These are phyloP conservation scores for Hystrix cristata DNA, from an alignment of 2,113 vertebrate species.

Conservation along the genomic window DNA sequence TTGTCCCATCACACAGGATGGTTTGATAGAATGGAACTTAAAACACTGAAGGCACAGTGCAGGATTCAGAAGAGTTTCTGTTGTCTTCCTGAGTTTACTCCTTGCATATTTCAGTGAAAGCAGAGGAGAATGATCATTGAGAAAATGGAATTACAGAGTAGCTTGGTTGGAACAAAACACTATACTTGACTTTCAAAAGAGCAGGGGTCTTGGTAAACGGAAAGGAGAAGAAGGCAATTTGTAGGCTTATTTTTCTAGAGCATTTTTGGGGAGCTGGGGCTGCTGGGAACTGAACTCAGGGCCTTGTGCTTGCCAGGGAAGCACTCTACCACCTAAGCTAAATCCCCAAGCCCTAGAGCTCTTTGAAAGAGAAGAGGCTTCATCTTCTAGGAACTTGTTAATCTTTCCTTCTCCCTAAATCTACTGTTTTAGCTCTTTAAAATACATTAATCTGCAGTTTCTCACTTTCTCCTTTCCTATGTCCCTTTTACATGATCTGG, in stretches of 20 bases:
- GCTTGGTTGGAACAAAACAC: not conserved
- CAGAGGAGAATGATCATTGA: not conserved
- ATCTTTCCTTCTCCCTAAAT: not conserved
- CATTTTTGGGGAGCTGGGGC: no score
- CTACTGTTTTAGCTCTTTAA: not conserved
- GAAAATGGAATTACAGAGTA: not conserved
- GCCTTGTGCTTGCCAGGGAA: no score
- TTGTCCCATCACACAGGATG: not conserved
- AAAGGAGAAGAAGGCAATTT: not conserved
- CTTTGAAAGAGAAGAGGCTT: not conserved
- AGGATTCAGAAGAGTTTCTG: not conserved
- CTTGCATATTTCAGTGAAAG: constrained; percentile 3
- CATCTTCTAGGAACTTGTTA: not conserved
- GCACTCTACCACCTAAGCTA: no score
- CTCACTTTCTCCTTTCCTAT: not conserved
- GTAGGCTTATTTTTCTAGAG: not conserved
- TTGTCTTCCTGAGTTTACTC: constrained; percentile 11
- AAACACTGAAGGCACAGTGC: not conserved
- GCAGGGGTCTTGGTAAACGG: not conserved
- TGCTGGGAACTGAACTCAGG: no score
- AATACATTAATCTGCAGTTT: not conserved
- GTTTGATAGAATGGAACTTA: not conserved
- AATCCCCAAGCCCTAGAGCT: not conserved
- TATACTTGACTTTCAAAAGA: not conserved
- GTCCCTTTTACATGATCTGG: not conserved